These are phyloP conservation scores for Halcyon smyrnensis DNA, from an alignment of 2,797 vertebrate species.

Conservation along the genomic window DNA sequence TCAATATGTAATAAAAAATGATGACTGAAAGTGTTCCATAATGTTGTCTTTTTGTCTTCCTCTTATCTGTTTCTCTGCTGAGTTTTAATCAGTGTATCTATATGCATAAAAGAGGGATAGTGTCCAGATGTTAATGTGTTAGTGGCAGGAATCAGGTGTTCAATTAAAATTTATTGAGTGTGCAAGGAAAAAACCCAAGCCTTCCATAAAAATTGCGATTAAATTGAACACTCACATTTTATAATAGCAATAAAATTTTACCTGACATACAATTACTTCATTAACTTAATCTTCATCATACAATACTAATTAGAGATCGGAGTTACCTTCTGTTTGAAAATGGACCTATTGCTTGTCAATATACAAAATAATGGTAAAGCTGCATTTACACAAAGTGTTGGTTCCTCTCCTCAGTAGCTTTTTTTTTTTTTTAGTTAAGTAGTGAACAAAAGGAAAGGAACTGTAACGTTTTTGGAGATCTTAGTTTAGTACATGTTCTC, in stretches of 20 bases:
- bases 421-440: not conserved
- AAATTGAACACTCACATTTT: conserved; percentile 46
- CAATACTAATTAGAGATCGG: conserved; percentile 9
- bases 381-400: not conserved
- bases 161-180: conserved; percentile 75
- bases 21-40: conserved; percentile 75
- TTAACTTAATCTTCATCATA: conserved; percentile 55
- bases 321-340: conserved; percentile 25
- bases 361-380: not conserved
- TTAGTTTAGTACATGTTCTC: not conserved
- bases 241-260: conserved; percentile 6
- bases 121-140: conserved; percentile 77
- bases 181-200: conserved; percentile 50
- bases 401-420: not conserved
- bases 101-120: conserved; percentile 65
- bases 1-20: conserved; percentile 77
- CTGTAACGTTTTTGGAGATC: not conserved
- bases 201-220: conserved; percentile 55
- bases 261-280: conserved; percentile 34
- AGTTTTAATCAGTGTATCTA: conserved; percentile 72
- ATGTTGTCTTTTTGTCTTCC: conserved; percentile 74
- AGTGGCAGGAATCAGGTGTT: conserved; percentile 77
- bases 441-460: not conserved
- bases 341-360: not conserved
- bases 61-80: conserved; percentile 62